Evolutionary conservation across 2,888 invertebrate species (phyloP).

Genomic region (Fragum whitleyi): DNA sequence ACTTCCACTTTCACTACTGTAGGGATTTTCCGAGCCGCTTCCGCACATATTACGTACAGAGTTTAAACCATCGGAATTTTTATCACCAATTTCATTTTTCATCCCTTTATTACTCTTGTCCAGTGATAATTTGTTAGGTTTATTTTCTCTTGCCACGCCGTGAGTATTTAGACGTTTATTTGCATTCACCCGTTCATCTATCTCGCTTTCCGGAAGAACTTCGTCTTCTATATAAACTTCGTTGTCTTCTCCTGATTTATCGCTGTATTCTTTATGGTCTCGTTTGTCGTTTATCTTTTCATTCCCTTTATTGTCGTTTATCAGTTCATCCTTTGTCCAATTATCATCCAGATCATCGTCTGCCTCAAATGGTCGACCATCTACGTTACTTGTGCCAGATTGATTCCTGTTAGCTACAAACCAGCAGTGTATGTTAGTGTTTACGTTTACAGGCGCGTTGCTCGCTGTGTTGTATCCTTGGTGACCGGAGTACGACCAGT

Average conservation of each 20-base stretch:
- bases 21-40: neutral
- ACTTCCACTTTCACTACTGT: neutral
- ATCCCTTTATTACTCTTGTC: neutral
- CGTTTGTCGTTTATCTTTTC: neutral
- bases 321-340: neutral
- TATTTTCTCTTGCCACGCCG: too few species aligned
- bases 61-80: neutral
- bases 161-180: too few species aligned
- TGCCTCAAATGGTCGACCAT: neutral
- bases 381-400: neutral
- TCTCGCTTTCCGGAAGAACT: neutral
- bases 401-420: neutral
- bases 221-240: neutral
- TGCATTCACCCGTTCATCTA: neutral
- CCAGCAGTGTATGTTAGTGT: constrained; percentile 12
- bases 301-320: neutral
- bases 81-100: neutral
- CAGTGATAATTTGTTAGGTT: too few species aligned
- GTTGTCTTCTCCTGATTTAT: neutral
- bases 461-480: neutral
- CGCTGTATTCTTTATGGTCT: neutral
- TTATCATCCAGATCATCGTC: constrained; percentile 1
- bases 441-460: neutral
- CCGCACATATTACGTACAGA: neutral
- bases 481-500: neutral